Conservation (phyloP, 2,797 vertebrate genomes). For the Ptychobarbus kaznakovi region DNA sequence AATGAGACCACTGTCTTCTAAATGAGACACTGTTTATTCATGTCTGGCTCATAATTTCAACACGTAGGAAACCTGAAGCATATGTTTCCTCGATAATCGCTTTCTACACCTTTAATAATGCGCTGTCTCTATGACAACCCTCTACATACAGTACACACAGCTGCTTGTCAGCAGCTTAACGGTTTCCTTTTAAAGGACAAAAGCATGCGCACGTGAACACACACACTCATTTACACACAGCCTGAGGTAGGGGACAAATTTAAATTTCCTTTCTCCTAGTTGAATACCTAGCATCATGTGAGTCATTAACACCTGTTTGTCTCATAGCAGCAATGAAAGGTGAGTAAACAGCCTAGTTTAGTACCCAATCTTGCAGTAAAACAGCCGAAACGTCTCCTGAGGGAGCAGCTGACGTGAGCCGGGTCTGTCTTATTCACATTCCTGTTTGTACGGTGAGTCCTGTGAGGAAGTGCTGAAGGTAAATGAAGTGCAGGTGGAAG, state of each 20-base stretch:
- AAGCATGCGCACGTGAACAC: background rate
- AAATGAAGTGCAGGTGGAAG: slow-evolving; percentile 1
- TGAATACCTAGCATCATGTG: slow-evolving; percentile 23
- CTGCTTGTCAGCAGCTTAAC: slow-evolving; percentile 29
- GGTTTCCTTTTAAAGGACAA: slow-evolving; percentile 30
- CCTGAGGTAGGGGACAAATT: slow-evolving; percentile 16
- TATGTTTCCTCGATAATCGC: background rate
- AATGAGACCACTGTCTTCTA: too few species aligned
- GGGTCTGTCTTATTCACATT: slow-evolving; percentile 6
- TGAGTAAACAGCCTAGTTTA: slow-evolving; percentile 30
- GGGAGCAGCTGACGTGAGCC: background rate
- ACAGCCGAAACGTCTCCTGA: background rate
- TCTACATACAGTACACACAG: slow-evolving; percentile 1
- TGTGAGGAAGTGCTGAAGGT: background rate
- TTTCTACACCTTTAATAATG: slow-evolving; percentile 38
- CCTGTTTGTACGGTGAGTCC: background rate
- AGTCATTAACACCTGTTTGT: slow-evolving; percentile 36
- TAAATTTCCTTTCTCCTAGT: slow-evolving; percentile 13
- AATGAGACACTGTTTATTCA: background rate
- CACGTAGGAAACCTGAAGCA: background rate
- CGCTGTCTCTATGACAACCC: slow-evolving; percentile 49
- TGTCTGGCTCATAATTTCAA: background rate
- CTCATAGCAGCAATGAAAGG: background rate
- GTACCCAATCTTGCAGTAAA: slow-evolving; percentile 16
- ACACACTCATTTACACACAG: slow-evolving; percentile 18